Evolutionary conservation across 2,888 invertebrate genomes (phyloP).

Genomic region (Penaeus monodon): DNA sequence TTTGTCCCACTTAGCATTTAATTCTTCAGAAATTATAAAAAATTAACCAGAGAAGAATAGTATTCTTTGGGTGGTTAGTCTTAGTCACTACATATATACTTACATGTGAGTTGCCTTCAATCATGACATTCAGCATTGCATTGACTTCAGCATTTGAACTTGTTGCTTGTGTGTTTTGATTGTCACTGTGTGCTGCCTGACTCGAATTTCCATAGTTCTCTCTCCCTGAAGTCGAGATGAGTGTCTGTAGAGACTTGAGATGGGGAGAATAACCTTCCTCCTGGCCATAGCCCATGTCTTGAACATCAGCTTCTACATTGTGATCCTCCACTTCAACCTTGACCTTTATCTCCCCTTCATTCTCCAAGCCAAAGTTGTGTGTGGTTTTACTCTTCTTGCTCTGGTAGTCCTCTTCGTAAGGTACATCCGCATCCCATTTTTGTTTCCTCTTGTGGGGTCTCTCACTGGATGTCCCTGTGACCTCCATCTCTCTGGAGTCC

Average conservation of each 20-base stretch:
- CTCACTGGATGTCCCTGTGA: not conserved
- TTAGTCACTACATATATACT: conserved; percentile 9
- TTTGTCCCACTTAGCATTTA: too few relatives aligned
- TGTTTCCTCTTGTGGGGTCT: not conserved
- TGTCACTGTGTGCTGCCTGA: not conserved
- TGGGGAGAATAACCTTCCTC: too few relatives aligned
- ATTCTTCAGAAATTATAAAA: too few relatives aligned
- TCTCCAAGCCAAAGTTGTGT: not conserved
- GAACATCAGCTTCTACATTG: not conserved
- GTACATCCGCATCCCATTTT: not conserved
- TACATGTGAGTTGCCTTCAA: conserved; percentile 35
- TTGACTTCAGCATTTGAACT: conserved; percentile 49
- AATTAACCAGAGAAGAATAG: not conserved
- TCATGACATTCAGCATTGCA: conserved; percentile 52
- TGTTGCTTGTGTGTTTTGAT: conserved; percentile 22
- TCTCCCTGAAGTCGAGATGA: not conserved
- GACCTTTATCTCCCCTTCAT: not conserved
- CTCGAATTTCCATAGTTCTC: conserved; percentile 14
- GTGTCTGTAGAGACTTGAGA: too few relatives aligned
- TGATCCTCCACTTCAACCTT: not conserved
- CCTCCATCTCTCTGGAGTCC: conserved; percentile 20
- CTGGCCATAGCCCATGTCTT: too few relatives aligned
- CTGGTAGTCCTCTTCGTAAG: conserved; percentile 2
- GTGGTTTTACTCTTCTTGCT: not conserved
- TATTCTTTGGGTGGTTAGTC: not conserved